Evolutionary conservation across 2,797 vertebrate species (phyloP).

Genomic region (Rachycentron canadum): DNA sequence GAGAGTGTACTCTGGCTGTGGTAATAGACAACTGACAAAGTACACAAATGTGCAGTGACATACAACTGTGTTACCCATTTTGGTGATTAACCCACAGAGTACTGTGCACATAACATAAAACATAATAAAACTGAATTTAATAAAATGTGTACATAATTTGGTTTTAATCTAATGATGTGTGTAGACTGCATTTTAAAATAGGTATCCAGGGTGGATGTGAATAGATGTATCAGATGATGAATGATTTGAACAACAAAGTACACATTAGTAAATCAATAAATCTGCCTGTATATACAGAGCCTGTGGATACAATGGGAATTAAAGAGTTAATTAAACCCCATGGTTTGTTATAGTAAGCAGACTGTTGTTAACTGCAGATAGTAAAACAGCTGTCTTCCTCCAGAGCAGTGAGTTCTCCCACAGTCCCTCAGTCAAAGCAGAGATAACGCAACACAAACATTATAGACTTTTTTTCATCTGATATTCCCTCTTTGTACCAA

Average conservation of each 20-base stretch:
- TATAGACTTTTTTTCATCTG: background rate
- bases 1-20: conserved; percentile 53
- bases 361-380: background rate
- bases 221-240: background rate
- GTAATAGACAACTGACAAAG: conserved; percentile 24
- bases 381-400: background rate
- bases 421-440: conserved; percentile 2
- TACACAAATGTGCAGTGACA: conserved; percentile 36
- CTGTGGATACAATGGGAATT: background rate
- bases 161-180: background rate
- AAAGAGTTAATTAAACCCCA: background rate
- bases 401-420: background rate
- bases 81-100: background rate
- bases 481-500: background rate
- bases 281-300: background rate
- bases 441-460: too few species aligned
- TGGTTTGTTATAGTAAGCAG: background rate
- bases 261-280: background rate
- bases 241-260: background rate
- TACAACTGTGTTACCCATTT: conserved; percentile 23
- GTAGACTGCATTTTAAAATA: background rate
- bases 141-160: conserved; percentile 38
- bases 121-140: background rate
- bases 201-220: background rate
- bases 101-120: conserved; percentile 4